phyloP scores from a whole-genome alignment of 1,140 invertebrate species.

The Rhyzopertha dominica region DNA sequence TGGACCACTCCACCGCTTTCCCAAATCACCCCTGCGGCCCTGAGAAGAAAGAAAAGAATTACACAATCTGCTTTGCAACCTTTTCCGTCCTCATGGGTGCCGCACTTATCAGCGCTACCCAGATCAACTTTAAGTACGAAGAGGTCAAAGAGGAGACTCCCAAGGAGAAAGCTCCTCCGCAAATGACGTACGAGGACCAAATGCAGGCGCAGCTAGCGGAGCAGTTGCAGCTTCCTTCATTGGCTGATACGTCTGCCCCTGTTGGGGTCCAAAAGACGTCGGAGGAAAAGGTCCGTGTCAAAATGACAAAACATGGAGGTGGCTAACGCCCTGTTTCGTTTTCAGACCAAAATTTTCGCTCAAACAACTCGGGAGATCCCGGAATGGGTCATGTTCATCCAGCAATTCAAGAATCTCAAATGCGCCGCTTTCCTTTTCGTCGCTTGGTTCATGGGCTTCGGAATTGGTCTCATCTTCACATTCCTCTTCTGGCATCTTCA shows the following conservation, averaged over 20 bases:
- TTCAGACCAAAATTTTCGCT: constrained; percentile 88
- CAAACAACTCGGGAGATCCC: constrained; percentile 85
- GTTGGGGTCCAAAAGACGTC: constrained; percentile 44
- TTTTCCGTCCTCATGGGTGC: constrained; percentile 96
- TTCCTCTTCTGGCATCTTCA: constrained; percentile 99
- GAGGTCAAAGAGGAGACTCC: constrained; percentile 41
- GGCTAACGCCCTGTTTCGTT: constrained; percentile 17
- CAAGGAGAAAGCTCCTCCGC: constrained; percentile 46
- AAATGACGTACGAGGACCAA: constrained; percentile 60
- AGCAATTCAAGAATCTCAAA: constrained; percentile 85
- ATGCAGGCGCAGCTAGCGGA: constrained; percentile 75
- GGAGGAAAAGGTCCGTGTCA: constrained; percentile 61
- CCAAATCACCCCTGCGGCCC: constrained; percentile 85
- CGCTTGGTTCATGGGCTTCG: constrained; percentile 98
- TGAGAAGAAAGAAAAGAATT: constrained; percentile 89
- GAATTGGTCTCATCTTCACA: constrained; percentile 98
- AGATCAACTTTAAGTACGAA: constrained; percentile 77
- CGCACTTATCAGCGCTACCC: constrained; percentile 88
- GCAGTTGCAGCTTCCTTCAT: constrained; percentile 71
- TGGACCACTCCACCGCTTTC: constrained; percentile 93
- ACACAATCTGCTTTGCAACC: constrained; percentile 97
- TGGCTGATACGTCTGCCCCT: constrained; percentile 57
- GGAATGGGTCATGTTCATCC: constrained; percentile 86
- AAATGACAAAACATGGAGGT: too few species aligned
- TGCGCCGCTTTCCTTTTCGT: constrained; percentile 93